Conservation (phyloP, 2,113 vertebrate genomes). For the Indicator indicator region DNA sequence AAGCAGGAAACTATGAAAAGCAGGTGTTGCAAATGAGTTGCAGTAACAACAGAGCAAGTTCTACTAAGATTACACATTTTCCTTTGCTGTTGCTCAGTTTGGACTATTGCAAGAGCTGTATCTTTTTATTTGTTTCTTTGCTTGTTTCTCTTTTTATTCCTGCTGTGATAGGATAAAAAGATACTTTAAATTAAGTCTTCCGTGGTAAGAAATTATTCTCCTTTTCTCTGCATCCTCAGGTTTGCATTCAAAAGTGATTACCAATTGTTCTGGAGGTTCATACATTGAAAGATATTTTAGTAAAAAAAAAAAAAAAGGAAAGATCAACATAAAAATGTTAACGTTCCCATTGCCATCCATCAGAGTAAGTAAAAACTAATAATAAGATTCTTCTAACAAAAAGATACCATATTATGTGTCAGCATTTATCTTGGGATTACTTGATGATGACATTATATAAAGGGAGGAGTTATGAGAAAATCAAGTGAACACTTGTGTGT, state of each 20-base stretch:
- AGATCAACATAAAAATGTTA: neutral
- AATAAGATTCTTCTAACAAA: neutral
- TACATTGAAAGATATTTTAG: neutral
- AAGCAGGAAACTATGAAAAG: neutral
- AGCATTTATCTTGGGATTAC: neutral
- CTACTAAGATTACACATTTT: neutral
- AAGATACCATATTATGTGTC: neutral
- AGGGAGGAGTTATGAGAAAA: neutral
- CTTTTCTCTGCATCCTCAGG: neutral
- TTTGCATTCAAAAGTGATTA: neutral
- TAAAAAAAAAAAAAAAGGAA: neutral
- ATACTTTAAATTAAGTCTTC: neutral
- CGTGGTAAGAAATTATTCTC: rapidly evolving
- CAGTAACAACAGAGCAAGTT: neutral
- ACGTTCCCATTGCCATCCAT: neutral
- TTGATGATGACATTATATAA: neutral
- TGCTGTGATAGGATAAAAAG: neutral
- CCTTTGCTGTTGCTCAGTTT: neutral
- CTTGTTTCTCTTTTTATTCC: neutral
- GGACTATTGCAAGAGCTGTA: neutral
- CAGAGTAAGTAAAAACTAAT: neutral
- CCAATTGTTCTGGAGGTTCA: neutral
- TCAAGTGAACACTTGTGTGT: neutral
- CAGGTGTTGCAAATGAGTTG: neutral
- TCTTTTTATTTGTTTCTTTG: rapidly evolving